These are phyloP conservation scores for Cryptocephalus primarius DNA, from an alignment of 2,888 invertebrate genomes.

Conservation along the genomic window DNA sequence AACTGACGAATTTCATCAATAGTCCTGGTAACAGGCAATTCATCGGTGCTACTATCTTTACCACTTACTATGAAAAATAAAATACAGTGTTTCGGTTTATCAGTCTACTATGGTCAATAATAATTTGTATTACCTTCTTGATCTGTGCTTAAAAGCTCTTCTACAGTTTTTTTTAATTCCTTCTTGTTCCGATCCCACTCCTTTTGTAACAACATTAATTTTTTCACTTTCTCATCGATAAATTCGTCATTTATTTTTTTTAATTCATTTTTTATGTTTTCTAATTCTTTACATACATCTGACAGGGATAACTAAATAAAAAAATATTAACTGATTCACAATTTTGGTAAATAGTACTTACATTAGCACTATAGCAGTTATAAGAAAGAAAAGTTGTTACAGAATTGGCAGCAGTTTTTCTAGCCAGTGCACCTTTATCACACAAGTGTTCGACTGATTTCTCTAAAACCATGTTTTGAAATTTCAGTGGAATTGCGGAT, in stretches of 20 bases:
- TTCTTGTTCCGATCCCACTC: constrained; percentile 45
- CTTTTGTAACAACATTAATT: constrained; percentile 31
- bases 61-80: too few species aligned
- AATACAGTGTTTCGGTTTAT: too few species aligned
- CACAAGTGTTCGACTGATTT: constrained; percentile 58
- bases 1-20: constrained; percentile 21
- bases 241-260: constrained; percentile 40
- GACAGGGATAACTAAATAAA: constrained; percentile 29
- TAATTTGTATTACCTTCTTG: constrained; percentile 7
- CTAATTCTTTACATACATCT: constrained; percentile 48
- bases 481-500: constrained; percentile 64
- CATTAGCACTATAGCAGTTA: constrained; percentile 77
- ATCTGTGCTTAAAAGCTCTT: constrained; percentile 25
- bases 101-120: too few species aligned
- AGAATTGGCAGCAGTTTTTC: constrained; percentile 74
- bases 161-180: constrained; percentile 41
- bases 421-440: constrained; percentile 75
- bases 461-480: constrained; percentile 57
- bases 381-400: constrained; percentile 67
- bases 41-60: background rate
- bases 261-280: constrained; percentile 39
- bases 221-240: constrained; percentile 45
- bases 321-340: background rate
- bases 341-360: constrained; percentile 29
- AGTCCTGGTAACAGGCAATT: constrained; percentile 9